Evolutionary conservation across 1,140 invertebrate genomes (phyloP).

Genomic region (Bombus consobrinus): DNA sequence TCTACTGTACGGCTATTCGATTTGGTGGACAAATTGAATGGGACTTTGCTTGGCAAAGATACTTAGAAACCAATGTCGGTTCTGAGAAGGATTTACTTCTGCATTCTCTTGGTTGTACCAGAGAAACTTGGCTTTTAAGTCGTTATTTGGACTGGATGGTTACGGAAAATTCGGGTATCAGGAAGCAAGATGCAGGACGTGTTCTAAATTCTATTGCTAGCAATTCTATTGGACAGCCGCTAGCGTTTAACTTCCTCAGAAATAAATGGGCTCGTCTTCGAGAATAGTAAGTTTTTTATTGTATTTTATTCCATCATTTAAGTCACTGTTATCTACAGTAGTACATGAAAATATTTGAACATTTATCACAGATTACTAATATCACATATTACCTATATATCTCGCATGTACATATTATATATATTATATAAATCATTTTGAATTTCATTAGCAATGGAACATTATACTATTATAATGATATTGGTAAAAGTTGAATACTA

Average conservation of each 20-base stretch:
- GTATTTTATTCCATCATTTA: neutral
- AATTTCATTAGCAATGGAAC: too few species aligned
- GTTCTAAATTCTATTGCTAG: constrained; percentile 89
- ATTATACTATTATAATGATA: too few species aligned
- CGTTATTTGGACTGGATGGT: constrained; percentile 89
- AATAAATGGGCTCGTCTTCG: constrained; percentile 88
- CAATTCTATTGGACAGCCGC: constrained; percentile 88
- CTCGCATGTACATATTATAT: too few species aligned
- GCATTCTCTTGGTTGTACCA: constrained; percentile 89
- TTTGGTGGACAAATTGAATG: constrained; percentile 91
- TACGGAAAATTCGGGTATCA: constrained; percentile 88
- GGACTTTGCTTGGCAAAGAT: constrained; percentile 92
- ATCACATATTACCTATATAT: too few species aligned
- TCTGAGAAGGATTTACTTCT: constrained; percentile 90
- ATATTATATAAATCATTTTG: too few species aligned
- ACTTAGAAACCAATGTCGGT: constrained; percentile 88
- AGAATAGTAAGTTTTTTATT: constrained; percentile 86
- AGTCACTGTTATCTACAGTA: too few species aligned
- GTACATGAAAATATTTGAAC: too few species aligned
- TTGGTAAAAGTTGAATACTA: too few species aligned
- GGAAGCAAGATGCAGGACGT: constrained; percentile 90
- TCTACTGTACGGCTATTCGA: constrained; percentile 93
- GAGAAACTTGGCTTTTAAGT: constrained; percentile 90
- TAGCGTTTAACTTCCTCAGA: constrained; percentile 89
- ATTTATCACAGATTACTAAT: too few species aligned